Evolutionary conservation across 2,888 invertebrate species (phyloP).

Genomic region (Drosophila yooni): DNA sequence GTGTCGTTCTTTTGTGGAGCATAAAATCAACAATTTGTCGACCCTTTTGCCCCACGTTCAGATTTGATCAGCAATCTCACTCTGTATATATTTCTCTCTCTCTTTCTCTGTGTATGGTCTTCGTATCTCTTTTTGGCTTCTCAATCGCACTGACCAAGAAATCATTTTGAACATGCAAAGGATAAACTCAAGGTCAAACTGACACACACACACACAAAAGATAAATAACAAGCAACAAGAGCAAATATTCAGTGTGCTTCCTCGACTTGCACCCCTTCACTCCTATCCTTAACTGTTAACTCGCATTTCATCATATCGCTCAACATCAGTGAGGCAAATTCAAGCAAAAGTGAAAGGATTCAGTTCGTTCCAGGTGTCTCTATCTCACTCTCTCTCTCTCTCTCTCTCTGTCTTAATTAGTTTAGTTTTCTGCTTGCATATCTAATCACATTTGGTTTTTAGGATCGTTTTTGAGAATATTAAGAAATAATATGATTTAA

Average conservation of each 20-base stretch:
- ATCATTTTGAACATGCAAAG: conserved; percentile 43
- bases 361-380: neutral
- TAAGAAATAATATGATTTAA: neutral
- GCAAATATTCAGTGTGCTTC: neutral
- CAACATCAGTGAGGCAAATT: neutral
- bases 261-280: neutral
- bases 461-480: neutral
- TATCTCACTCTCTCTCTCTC: neutral
- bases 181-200: conserved; percentile 10
- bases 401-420: neutral
- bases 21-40: conserved; percentile 52
- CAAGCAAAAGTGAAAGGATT: neutral
- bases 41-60: conserved; percentile 31
- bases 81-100: neutral
- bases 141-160: conserved; percentile 33
- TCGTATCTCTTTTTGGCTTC: neutral
- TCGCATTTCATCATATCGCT: neutral
- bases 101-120: too few relatives aligned
- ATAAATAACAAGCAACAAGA: neutral
- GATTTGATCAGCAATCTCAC: conserved; percentile 58
- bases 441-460: neutral
- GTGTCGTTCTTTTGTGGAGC: conserved; percentile 42
- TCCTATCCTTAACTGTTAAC: neutral
- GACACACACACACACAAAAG: neutral
- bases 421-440: neutral